These are phyloP conservation scores for Hydroisotoma schaefferi DNA, from an alignment of 2,888 invertebrate species.

Conservation along the genomic window DNA sequence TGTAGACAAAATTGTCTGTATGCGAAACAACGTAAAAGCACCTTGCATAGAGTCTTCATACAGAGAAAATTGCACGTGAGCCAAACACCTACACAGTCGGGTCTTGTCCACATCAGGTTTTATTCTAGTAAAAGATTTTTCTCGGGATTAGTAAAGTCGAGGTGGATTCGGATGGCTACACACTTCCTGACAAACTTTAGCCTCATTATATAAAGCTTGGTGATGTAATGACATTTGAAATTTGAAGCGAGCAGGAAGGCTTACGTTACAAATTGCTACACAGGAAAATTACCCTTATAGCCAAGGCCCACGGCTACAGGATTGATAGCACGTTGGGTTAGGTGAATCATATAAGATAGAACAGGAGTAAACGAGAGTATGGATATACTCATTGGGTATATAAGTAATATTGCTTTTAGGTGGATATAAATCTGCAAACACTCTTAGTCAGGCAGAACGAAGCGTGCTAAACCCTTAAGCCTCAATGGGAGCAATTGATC, in stretches of 20 bases:
- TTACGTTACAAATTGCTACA: too few species aligned
- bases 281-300: too few species aligned
- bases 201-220: not conserved
- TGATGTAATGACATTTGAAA: not conserved
- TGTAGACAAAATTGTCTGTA: too few species aligned
- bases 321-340: too few species aligned
- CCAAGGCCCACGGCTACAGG: too few species aligned
- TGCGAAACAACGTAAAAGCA: not conserved
- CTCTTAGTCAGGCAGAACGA: not conserved
- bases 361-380: too few species aligned
- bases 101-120: slow-evolving; percentile 1
- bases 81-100: not conserved
- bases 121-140: not conserved
- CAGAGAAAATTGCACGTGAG: not conserved
- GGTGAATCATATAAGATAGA: too few species aligned
- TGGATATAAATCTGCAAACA: too few species aligned
- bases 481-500: slow-evolving; percentile 39
- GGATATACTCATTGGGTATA: too few species aligned
- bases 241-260: not conserved
- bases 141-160: slow-evolving; percentile 1
- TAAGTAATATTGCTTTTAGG: too few species aligned
- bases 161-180: not conserved
- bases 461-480: slow-evolving; percentile 2
- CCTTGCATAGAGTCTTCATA: not conserved
- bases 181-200: slow-evolving; percentile 7